Evolutionary conservation across 2,797 vertebrate species (phyloP).

Genomic region (Salmo trutta): DNA sequence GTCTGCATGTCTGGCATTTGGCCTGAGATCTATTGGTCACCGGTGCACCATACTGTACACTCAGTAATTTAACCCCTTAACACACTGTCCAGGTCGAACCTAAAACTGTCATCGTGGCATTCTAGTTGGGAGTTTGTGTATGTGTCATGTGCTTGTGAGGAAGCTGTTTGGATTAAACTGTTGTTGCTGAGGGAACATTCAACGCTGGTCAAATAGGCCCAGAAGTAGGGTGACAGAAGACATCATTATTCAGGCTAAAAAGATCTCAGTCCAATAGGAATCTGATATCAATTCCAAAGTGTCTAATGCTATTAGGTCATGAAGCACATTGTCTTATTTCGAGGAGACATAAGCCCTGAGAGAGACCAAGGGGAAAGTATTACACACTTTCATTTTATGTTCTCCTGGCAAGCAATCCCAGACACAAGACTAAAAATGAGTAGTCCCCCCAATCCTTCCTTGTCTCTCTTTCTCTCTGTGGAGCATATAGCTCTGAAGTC

Average conservation of each 20-base stretch:
- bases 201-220: background rate
- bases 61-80: background rate
- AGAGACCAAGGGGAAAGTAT: background rate
- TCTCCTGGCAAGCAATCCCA: background rate
- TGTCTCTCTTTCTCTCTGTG: background rate
- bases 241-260: background rate
- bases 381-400: background rate
- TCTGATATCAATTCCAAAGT: background rate
- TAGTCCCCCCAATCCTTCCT: background rate
- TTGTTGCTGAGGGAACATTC: background rate
- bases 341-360: background rate
- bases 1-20: background rate
- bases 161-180: background rate
- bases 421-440: background rate
- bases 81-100: background rate
- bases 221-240: background rate
- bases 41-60: background rate
- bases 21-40: background rate
- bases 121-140: background rate
- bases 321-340: background rate
- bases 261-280: background rate
- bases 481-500: background rate
- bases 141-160: background rate
- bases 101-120: background rate
- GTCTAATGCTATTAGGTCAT: background rate